Base-by-base conservation (phyloP, 2,888 invertebrate species). In the Trachelus stipa region DNA sequence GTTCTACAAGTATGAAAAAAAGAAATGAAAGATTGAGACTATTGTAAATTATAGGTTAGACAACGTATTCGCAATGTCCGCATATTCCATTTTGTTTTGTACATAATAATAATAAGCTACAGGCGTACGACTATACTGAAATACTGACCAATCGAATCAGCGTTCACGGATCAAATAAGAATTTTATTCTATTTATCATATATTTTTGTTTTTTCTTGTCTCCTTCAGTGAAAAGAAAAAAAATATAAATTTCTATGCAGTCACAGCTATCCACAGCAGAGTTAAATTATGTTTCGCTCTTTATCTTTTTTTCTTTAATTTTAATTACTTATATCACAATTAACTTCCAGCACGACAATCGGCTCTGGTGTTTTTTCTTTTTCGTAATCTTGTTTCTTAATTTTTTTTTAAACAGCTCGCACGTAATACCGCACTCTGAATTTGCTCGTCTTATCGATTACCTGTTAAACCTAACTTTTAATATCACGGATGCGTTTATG, bases 291-390 rank as follows among this genome's bases (percentile, higher is more conserved):
- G 83, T 88, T 86, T 87, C 85, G 85, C 85, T 87, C 84, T 78
- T 84, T 76, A 77, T 75, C 73, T 73, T 75, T 40, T 68, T 56
- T 74, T 73, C 31, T 35, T 76, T 73, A 74, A 40, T 78, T 79
- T 77, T 86, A 89, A 87, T 88, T 88, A 88, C 77, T 86, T 87
- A 87, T 90, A 90, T 90, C 90, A 90, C 90, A 90, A 89, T 89
- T 83, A 88, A 89, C 88, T 88, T 88, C 88, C 87, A n/a, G 74
- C 74, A 15, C 34, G 31, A 71, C 30, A 71, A 34, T 35, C 35
- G 15, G 74, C 12, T 73, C 71, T 71, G 71, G 77, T 75, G 31
- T 69, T 23, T 73, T 69, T 23, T 68, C 78, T 73, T 75, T 9
- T 73, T 73, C 31, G 69, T 76, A 76, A 23, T 77, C n/a, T 78